Conservation (phyloP, 2,113 vertebrate species). For the Cinclus cinclus region DNA sequence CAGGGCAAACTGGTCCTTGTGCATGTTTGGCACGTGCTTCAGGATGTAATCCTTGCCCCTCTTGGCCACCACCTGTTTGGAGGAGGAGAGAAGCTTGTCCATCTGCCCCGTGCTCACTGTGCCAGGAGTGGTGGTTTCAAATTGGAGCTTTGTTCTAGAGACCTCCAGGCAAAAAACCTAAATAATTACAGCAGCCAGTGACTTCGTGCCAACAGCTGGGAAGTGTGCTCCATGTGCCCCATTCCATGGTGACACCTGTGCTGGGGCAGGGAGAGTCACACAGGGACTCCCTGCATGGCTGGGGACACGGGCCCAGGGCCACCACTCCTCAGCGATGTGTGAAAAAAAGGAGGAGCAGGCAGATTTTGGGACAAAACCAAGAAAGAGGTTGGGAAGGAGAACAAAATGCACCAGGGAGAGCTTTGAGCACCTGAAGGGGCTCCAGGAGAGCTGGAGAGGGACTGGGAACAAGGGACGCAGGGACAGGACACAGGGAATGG, state of each 20-base stretch:
- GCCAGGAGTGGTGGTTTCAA: rapidly evolving
- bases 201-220: background rate
- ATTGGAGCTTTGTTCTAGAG: background rate
- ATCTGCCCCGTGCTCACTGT: rapidly evolving
- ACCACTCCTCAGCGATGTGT: rapidly evolving
- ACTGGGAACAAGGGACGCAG: background rate
- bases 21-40: conserved; percentile 97
- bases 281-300: rapidly evolving
- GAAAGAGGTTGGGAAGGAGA: background rate
- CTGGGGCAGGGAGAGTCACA: background rate
- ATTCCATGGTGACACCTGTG: rapidly evolving
- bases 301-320: rapidly evolving
- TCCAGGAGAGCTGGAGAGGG: background rate
- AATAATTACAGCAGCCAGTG: background rate
- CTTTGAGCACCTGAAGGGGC: background rate
- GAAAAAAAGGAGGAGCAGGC: rapidly evolving
- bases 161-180: background rate
- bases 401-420: background rate
- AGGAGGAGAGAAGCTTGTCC: background rate
- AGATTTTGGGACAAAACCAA: background rate
- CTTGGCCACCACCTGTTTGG: conserved; percentile 91
- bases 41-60: conserved; percentile 95
- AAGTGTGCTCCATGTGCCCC: rapidly evolving
- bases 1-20: conserved; percentile 98
- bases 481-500: background rate